Conservation (phyloP, 2,797 vertebrate species). For the Acanthiza pusilla region DNA sequence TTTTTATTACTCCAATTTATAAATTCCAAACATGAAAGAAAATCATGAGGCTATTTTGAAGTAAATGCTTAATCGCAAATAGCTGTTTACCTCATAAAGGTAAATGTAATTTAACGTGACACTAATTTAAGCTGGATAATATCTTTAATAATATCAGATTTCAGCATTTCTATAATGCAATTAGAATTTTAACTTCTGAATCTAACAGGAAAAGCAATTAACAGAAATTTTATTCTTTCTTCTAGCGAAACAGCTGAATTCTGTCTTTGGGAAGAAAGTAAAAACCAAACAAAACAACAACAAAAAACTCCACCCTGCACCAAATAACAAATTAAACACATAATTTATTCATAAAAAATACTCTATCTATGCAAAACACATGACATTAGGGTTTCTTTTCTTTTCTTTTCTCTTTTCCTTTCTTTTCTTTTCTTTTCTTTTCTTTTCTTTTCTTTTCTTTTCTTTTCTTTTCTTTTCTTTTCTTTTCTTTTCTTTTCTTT, state of each 20-base stretch:
- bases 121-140: background rate
- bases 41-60: background rate
- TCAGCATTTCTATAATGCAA: background rate
- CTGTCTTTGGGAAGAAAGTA: background rate
- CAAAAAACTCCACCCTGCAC: rapidly evolving
- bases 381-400: too few relatives aligned
- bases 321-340: background rate
- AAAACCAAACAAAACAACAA: background rate
- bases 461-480: too few relatives aligned
- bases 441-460: too few relatives aligned
- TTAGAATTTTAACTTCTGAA: background rate
- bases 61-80: background rate
- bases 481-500: too few relatives aligned
- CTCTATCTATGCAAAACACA: rapidly evolving
- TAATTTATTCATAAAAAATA: background rate
- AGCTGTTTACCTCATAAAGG: background rate
- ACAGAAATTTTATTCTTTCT: background rate
- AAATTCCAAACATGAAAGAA: background rate
- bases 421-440: too few relatives aligned
- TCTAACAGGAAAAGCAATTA: background rate
- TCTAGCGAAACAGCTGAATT: background rate
- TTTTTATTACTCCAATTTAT: background rate
- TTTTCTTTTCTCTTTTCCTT: too few relatives aligned
- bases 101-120: background rate
- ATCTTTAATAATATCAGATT: background rate